A percentile compares a stretch with the other conserved stretches of the same genome.
These are phyloP conservation scores for Lycaon pictus DNA, from an alignment of 2,113 vertebrate genomes.

Conservation along the genomic window DNA sequence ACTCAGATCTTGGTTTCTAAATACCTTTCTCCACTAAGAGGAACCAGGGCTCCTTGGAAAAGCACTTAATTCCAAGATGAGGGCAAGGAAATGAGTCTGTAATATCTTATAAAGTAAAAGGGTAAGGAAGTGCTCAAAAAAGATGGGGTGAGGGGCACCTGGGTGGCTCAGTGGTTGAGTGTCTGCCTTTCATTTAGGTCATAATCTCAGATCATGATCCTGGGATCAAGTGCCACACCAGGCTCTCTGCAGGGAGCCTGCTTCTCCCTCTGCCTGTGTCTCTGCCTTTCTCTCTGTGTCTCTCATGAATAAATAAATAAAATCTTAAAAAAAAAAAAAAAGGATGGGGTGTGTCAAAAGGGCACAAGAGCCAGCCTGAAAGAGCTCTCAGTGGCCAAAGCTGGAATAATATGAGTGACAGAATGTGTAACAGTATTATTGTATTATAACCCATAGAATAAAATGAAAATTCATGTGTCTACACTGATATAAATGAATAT, in stretches of 20 bases:
- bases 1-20: background rate
- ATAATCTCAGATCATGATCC: no score
- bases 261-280: no score
- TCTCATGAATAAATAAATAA: no score
- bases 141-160: rapidly evolving
- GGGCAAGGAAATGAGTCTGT: background rate
- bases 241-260: no score
- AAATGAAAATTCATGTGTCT: background rate
- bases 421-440: no score
- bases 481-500: background rate
- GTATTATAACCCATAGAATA: background rate
- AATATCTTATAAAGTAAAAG: background rate
- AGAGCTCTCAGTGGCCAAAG: background rate
- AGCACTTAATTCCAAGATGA: background rate
- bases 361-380: background rate
- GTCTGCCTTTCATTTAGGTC: no score
- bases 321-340: background rate
- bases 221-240: no score
- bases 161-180: no score
- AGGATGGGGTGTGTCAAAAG: rapidly evolving
- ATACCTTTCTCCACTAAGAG: background rate
- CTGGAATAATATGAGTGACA: background rate
- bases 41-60: background rate
- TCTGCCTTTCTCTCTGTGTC: no score
- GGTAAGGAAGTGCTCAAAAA: background rate